Evolutionary conservation across 2,888 invertebrate genomes (phyloP).

Genomic region (Protophormia terraenovae): DNA sequence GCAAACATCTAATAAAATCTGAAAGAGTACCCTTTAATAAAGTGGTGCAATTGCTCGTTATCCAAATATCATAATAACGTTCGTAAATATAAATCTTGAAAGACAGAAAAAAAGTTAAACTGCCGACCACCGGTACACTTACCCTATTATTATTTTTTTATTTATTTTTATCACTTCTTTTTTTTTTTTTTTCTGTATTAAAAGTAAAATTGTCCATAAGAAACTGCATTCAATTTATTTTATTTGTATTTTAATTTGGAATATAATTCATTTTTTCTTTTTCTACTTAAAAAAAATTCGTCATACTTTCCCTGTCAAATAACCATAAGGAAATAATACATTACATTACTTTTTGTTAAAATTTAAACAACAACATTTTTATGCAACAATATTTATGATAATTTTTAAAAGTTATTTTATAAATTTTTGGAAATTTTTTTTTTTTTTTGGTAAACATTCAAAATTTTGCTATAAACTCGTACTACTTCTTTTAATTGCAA

Average conservation of each 20-base stretch:
- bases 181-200: neutral
- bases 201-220: neutral
- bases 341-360: neutral
- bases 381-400: neutral
- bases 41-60: too few species aligned
- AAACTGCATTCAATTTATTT: too few species aligned
- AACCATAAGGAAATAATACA: conserved; percentile 23
- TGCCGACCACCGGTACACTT: too few species aligned
- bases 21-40: too few species aligned
- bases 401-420: neutral
- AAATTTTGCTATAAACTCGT: neutral
- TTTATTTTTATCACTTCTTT: neutral
- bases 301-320: conserved; percentile 22
- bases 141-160: too few species aligned
- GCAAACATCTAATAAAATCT: too few species aligned
- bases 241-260: neutral
- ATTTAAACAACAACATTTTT: neutral
- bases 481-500: conserved; percentile 38
- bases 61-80: too few species aligned
- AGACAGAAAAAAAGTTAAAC: too few species aligned
- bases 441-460: neutral
- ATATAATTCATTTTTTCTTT: neutral
- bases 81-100: too few species aligned
- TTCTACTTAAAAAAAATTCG: neutral
- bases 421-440: neutral